Conservation (phyloP, 2,797 vertebrate genomes). For the Streptopelia turtur region DNA sequence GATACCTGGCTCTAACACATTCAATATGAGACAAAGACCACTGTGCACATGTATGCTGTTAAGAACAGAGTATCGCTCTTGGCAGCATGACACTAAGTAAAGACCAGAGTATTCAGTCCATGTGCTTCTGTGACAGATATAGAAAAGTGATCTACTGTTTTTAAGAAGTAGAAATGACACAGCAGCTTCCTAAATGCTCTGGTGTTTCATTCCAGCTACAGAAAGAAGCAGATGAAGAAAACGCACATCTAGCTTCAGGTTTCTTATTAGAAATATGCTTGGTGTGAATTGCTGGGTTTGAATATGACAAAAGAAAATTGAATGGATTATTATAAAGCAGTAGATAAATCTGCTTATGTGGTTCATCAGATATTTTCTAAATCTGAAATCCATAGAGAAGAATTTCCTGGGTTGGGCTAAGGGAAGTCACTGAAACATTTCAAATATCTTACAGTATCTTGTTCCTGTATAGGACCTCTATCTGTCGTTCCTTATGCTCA, state of each 20-base stretch:
- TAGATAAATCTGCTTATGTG: neutral
- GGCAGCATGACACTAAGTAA: neutral
- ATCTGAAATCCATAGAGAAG: neutral
- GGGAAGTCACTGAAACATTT: neutral
- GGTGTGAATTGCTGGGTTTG: neutral
- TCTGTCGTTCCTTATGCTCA: neutral
- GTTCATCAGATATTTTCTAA: neutral
- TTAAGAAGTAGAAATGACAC: neutral
- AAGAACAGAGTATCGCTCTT: neutral
- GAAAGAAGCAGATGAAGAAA: neutral
- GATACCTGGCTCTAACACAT: neutral
- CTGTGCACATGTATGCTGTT: neutral
- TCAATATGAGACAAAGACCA: neutral
- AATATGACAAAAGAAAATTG: neutral
- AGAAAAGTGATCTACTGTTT: neutral
- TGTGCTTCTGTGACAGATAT: neutral
- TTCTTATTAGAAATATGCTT: neutral
- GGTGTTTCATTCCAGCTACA: neutral
- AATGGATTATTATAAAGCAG: neutral
- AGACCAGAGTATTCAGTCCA: neutral
- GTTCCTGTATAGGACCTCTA: neutral
- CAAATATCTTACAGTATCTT: neutral
- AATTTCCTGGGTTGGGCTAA: neutral
- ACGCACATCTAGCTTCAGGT: neutral
- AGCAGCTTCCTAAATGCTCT: neutral